Base-by-base conservation (phyloP, 2,888 invertebrate species). In the Liodrosophila aerea region DNA sequence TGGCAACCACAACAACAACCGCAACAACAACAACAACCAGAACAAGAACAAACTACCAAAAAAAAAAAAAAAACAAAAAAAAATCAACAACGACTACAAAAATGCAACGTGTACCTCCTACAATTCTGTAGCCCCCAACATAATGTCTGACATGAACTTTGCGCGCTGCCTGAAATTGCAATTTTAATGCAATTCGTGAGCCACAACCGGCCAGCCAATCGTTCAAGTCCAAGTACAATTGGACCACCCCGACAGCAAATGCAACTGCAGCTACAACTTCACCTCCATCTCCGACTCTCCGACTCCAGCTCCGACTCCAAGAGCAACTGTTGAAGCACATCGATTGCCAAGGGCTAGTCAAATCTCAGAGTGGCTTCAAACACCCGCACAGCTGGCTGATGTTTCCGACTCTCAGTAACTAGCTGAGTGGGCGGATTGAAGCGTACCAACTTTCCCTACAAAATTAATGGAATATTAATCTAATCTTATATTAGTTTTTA, bases 141-240 rank as follows among this genome's bases (percentile, higher is more conserved):
- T 78, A 78, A 78, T 76, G 86, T 73, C 86, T 84, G 87, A 87
- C 87, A 87, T 88, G 88, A 88, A 87, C 88, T 87, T 82, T 88
- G 84, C 73, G 77, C 77, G 83, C 83, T 83, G 77, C 86, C 86
- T 72, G 77, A 76, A 87, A 87, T 88, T 88, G 87, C 87, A 85
- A 82, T 87, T 88, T 85, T 87, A 88, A 88, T 88, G 85, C 88
- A 88, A 87, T 87, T 88, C 87, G 88, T 88, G 87, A 88, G 87
- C 57, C 46, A 16, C 57, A 64, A 43, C 53, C 77, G 65, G 64
- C 57, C 73, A 73, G 73, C 78, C 78, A 78, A 78, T 78, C 78
- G 78, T 78, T 78, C 78, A 78, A 78, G 76, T 83, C 78, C 81
- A 78, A 83, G 84, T 68, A 83, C 84, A 83, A 85, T 83, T 83